A percentile compares a stretch with the other conserved stretches of the same genome.
phyloP scores from a whole-genome alignment of 2,113 vertebrate species.

The Archilochus colubris region DNA sequence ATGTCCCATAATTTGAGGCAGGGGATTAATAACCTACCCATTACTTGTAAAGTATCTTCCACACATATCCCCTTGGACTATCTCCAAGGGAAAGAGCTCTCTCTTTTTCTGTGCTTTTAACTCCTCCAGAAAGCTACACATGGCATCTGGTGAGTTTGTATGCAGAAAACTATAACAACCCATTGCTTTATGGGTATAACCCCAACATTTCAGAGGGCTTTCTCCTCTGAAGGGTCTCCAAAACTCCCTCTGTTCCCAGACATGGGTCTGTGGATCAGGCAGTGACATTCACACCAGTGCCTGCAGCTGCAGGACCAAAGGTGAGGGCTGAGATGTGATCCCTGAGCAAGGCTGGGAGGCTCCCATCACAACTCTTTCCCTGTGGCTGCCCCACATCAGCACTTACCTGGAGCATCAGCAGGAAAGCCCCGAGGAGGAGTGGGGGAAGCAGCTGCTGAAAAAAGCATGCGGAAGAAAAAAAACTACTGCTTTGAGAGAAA shows the following conservation, averaged over 20 bases:
- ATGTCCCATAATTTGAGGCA: not conserved
- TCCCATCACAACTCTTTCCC: not conserved
- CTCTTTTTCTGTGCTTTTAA: not conserved
- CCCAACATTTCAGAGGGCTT: not conserved
- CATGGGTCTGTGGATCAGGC: not conserved
- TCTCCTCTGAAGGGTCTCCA: not conserved
- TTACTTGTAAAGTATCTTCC: slow-evolving; percentile 13
- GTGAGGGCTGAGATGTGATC: not conserved
- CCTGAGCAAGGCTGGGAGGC: accelerated
- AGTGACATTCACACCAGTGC: not conserved
- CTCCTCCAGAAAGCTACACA: slow-evolving; percentile 13
- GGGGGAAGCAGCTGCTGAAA: not conserved
- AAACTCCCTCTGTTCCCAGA: not conserved
- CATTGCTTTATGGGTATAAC: not conserved
- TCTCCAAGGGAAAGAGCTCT: not conserved
- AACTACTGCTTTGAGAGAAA: not conserved
- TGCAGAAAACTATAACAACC: not conserved
- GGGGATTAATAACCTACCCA: slow-evolving; percentile 2
- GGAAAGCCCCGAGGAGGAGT: not conserved
- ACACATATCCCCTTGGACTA: slow-evolving; percentile 33
- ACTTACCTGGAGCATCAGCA: not conserved
- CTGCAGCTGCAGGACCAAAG: not conserved
- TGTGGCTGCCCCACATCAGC: not conserved
- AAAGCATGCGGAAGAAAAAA: not conserved
- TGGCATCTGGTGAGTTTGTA: not conserved